These are phyloP conservation scores for Nemopilema nomurai DNA, from an alignment of 30 jellyfish, hydroid and myxozoan genomes.

Conservation along the genomic window DNA sequence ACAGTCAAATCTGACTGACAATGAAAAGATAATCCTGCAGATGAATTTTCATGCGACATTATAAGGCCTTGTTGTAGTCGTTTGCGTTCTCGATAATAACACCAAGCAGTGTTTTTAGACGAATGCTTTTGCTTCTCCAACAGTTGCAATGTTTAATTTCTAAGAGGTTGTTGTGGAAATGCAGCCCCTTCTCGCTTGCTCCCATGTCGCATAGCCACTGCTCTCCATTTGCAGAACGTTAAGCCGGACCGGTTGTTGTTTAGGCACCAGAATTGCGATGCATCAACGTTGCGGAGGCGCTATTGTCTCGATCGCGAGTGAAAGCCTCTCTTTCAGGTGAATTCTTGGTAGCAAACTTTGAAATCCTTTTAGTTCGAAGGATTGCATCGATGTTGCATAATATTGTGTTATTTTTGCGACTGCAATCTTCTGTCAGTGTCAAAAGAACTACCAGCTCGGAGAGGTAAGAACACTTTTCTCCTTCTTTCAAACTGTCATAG, in stretches of 20 bases:
- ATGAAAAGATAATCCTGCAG: not conserved
- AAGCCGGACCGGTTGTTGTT: too few species aligned
- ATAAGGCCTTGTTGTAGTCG: not conserved
- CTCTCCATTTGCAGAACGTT: not conserved
- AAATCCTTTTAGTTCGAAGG: not conserved
- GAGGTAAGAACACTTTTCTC: not conserved
- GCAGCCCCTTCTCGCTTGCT: not conserved
- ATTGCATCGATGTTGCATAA: not conserved
- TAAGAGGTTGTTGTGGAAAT: not conserved
- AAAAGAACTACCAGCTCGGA: not conserved
- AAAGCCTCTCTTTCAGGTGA: not conserved
- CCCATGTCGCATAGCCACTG: not conserved
- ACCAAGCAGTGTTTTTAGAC: not conserved
- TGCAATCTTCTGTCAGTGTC: not conserved
- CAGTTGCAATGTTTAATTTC: not conserved
- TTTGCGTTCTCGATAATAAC: not conserved
- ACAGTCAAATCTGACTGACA: slow-evolving; percentile 15
- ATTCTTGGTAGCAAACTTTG: not conserved
- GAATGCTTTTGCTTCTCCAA: not conserved
- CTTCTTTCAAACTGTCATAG: not conserved
- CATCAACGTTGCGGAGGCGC: not conserved
- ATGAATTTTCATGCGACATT: not conserved
- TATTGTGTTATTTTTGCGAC: not conserved
- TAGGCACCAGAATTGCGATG: too few species aligned
- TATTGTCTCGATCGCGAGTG: too few species aligned